Evolutionary conservation across 2,888 invertebrate genomes (phyloP), one percentile per base, ranked within the genome.

Genomic region (Ophion obscuratus): DNA sequence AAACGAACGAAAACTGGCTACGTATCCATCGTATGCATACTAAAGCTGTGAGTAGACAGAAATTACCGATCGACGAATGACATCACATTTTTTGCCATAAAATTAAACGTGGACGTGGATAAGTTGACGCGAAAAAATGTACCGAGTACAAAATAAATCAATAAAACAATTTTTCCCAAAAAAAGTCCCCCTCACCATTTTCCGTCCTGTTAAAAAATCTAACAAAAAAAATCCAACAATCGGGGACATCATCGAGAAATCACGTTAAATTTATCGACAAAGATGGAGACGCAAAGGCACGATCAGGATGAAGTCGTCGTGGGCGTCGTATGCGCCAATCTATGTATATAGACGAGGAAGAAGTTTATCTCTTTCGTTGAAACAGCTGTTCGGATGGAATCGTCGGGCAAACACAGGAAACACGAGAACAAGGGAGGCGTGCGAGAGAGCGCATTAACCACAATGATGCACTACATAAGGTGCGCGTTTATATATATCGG

Each of bases 391-490:
- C 11, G 64, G n/a, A 31, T 40, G 20, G 53, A 62, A 53, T 85
- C 81, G 67, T 74, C 62, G 70, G 24, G 70, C 76, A 82, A 82
- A 80, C 81, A 80, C 75, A 82, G 82, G 78, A 85, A 85, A 84
- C 47, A 57, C 40, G 79, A 79, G 79, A 24, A 57, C 36, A 20
- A 62, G 67, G 36, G 61, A 17, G 62, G 31, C 40, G 81, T 40
- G 36, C 6, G 47, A 24, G 70, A 27, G 47, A 53, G 66, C 61
- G 82, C 66, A 79, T 79, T 82, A 79, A 76, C 70, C 67, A 75
- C 68, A 61, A 53, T 77, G 74, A 79, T 78, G 68, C 47, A 70
- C 73, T 64, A 57, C 53, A 57, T 78, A 68, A 59, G 64, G n/a
- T 57, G 24, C 57, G 53, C 20, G 31, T 14, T 7, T 36, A 57